These are phyloP conservation scores for Clinocottus analis DNA, from an alignment of 2,113 vertebrate species.

Conservation along the genomic window DNA sequence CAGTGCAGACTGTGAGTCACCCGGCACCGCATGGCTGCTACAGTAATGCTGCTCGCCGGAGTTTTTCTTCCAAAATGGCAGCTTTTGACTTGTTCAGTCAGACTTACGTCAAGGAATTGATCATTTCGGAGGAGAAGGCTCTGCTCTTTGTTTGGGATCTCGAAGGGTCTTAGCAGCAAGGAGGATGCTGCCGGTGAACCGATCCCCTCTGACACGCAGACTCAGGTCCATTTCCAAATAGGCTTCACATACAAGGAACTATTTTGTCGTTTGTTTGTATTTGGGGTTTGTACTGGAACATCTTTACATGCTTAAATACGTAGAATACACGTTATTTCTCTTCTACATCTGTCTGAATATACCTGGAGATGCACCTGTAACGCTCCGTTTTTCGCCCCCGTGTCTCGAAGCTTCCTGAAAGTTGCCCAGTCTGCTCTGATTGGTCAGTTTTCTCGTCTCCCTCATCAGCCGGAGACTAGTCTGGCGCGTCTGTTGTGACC, in stretches of 20 bases:
- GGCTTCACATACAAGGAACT: neutral
- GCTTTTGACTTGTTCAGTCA: neutral
- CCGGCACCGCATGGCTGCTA: neutral
- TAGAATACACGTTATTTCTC: neutral
- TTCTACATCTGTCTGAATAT: too few species aligned
- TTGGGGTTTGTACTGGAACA: neutral
- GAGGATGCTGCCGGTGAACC: neutral
- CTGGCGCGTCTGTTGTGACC: too few species aligned
- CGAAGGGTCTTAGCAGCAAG: neutral
- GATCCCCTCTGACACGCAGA: neutral
- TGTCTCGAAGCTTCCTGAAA: neutral
- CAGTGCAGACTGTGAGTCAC: neutral
- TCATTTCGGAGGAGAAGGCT: neutral
- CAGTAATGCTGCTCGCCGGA: neutral
- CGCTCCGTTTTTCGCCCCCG: too few species aligned
- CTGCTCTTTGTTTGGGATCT: neutral
- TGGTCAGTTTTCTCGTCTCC: neutral
- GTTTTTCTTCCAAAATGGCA: neutral
- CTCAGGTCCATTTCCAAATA: neutral
- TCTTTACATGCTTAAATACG: neutral
- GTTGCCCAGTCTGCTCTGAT: neutral
- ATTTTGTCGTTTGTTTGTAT: too few species aligned
- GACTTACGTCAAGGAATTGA: neutral
- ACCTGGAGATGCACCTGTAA: too few species aligned
- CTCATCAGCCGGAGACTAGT: neutral